phyloP scores from a whole-genome alignment of 2,888 invertebrate species.

The Portevinia maculata region DNA sequence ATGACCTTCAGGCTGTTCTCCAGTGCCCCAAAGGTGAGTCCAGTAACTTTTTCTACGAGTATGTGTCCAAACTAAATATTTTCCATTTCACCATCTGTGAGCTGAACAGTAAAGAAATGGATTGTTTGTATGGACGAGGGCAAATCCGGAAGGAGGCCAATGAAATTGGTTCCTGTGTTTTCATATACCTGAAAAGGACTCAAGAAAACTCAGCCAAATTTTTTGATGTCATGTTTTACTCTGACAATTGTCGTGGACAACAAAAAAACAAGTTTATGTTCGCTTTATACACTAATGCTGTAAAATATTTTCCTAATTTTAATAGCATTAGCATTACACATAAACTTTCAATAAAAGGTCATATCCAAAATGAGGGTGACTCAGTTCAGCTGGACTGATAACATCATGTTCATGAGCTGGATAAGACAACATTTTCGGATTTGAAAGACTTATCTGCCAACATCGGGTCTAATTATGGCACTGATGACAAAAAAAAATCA shows the following conservation, averaged over 20 bases:
- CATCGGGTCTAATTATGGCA: slow-evolving; percentile 10
- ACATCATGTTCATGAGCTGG: slow-evolving; percentile 17
- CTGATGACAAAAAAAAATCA: slow-evolving; percentile 28
- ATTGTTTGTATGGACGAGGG: slow-evolving; percentile 79
- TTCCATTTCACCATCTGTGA: slow-evolving; percentile 77
- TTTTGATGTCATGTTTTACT: slow-evolving; percentile 76
- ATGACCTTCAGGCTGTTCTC: too few species aligned
- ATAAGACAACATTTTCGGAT: slow-evolving; percentile 9
- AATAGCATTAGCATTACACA: slow-evolving; percentile 7
- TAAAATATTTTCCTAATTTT: slow-evolving; percentile 42
- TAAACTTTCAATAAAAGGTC: slow-evolving; percentile 6
- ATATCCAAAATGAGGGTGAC: slow-evolving; percentile 28
- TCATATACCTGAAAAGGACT: slow-evolving; percentile 76
- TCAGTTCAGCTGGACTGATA: slow-evolving; percentile 15
- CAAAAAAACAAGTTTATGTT: slow-evolving; percentile 74
- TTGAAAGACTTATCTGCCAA: slow-evolving; percentile 16
- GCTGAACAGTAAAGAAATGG: slow-evolving; percentile 67
- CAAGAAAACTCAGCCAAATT: slow-evolving; percentile 37
- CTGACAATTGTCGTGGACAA: slow-evolving; percentile 77
- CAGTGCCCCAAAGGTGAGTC: too few species aligned
- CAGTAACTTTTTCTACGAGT: too few species aligned
- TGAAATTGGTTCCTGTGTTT: slow-evolving; percentile 39
- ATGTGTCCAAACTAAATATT: slow-evolving; percentile 77
- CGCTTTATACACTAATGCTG: slow-evolving; percentile 15
- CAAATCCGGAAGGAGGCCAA: slow-evolving; percentile 30